Base-by-base conservation (phyloP, 2,888 invertebrate genomes). In the Heliconius cydno region DNA sequence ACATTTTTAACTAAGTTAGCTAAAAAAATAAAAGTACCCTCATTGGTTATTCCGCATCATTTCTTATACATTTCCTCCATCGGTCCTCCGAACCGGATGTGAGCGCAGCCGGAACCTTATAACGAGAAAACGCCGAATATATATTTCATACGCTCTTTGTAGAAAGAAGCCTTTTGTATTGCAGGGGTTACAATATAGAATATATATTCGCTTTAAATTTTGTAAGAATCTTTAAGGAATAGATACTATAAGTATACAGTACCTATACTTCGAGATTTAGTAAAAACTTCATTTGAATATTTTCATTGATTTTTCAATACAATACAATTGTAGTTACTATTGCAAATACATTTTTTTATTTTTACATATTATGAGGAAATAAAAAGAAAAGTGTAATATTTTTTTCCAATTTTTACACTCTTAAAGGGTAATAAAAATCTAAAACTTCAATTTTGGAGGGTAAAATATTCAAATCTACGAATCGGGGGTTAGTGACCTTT, bases 401-500 rank as follows among this genome's bases (percentile, higher is more conserved):
- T 67, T 25, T 15, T 15, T 67, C 52, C 34, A 34, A 22, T 30
- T 67, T 25, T 52, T 46, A 60, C 57, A 52, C 60, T 41, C 41
- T 63, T 46, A 30, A 75, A 70, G 71, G 60, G 60, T 74, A 74
- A 87, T 87, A 90, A 89, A 90, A 91, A 90, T 91, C 87, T 90
- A 92, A 93, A 91, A 90, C 89, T 87, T 84, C 89, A 90, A 89
- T 90, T 89, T 88, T 88, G 84, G 88, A 89, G 89, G 89, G 83
- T 85, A 84, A 87, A 88, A 90, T 92, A 94, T 93, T 93, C 92
- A 93, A 92, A 93, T 92, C 91, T 89, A 90, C 89, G 87, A 90
- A 90, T 91, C 90, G 90, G 89, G 87, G 93, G 92, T 92, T 88
- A 89, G 90, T 91, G 93, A 94, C 93, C 94, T 90, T 88, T 86